These are phyloP conservation scores for Phoxinus dragarum DNA, from an alignment of 2,797 vertebrate species.

Conservation along the genomic window DNA sequence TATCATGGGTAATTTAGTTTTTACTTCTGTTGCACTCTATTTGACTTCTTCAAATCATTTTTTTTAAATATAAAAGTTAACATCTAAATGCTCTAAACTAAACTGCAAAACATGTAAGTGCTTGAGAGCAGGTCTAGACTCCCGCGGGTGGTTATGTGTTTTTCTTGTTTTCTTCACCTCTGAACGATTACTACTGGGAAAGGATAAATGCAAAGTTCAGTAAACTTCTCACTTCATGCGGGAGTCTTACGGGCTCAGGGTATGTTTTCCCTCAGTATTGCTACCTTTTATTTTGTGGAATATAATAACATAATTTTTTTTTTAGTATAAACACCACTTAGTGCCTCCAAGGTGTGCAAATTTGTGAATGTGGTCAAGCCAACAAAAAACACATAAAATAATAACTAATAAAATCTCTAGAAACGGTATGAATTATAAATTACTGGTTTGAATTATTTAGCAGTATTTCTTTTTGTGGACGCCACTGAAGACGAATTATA, in stretches of 20 bases:
- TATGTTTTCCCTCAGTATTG: background rate
- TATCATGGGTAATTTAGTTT: background rate
- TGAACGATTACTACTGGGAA: conserved; percentile 4
- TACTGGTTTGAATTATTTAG: background rate
- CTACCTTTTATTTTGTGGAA: background rate
- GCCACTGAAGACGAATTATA: background rate
- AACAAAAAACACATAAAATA: background rate
- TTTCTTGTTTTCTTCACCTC: background rate
- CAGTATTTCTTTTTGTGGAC: background rate
- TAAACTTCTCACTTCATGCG: background rate
- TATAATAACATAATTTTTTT: too few relatives aligned
- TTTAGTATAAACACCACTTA: background rate
- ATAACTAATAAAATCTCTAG: background rate
- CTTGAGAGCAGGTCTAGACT: conserved; percentile 19
- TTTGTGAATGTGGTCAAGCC: background rate
- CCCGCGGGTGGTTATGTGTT: background rate
- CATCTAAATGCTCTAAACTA: conserved; percentile 8
- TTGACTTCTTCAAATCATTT: background rate
- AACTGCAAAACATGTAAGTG: background rate
- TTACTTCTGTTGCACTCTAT: background rate
- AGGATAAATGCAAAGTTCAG: background rate
- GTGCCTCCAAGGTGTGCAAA: background rate
- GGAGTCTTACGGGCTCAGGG: background rate
- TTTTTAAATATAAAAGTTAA: background rate
- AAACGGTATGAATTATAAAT: background rate